Conservation (phyloP, 2,888 invertebrate species). For the Tromatobia lineatoria region DNA sequence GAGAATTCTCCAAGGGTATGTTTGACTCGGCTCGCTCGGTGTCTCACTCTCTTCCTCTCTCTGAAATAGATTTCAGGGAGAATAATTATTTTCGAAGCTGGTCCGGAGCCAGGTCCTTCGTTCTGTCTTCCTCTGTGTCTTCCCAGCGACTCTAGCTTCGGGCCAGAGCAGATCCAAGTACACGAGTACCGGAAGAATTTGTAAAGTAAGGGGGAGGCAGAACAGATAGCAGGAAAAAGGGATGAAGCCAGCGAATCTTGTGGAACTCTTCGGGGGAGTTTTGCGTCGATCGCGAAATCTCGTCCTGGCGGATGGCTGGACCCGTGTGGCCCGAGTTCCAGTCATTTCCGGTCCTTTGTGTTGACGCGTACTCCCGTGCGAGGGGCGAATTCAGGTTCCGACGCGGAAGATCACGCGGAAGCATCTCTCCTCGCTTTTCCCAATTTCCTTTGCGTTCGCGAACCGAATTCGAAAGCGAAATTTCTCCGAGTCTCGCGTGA, state of each 20-base stretch:
- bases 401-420: constrained; percentile 16
- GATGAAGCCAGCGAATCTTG: constrained; percentile 31
- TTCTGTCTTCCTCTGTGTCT: background rate
- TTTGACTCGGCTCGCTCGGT: constrained; percentile 54
- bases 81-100: constrained; percentile 63
- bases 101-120: constrained; percentile 16
- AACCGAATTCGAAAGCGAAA: constrained; percentile 50
- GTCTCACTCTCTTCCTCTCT: background rate
- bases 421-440: constrained; percentile 30
- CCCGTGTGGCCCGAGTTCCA: constrained; percentile 60
- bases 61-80: constrained; percentile 56
- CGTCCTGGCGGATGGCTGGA: constrained; percentile 32
- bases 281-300: constrained; percentile 61
- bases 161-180: constrained; percentile 28
- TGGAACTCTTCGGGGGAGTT: constrained; percentile 69
- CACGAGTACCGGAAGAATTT: constrained; percentile 51
- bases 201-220: constrained; percentile 38
- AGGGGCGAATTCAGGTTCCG: constrained; percentile 23
- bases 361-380: constrained; percentile 24
- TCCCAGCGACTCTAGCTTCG: background rate
- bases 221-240: constrained; percentile 29
- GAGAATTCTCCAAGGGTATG: constrained; percentile 67
- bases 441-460: constrained; percentile 53
- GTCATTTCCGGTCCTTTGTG: constrained; percentile 71
- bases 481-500: background rate